Conservation (phyloP, 2,113 vertebrate genomes). For the Megaptera novaeangliae region DNA sequence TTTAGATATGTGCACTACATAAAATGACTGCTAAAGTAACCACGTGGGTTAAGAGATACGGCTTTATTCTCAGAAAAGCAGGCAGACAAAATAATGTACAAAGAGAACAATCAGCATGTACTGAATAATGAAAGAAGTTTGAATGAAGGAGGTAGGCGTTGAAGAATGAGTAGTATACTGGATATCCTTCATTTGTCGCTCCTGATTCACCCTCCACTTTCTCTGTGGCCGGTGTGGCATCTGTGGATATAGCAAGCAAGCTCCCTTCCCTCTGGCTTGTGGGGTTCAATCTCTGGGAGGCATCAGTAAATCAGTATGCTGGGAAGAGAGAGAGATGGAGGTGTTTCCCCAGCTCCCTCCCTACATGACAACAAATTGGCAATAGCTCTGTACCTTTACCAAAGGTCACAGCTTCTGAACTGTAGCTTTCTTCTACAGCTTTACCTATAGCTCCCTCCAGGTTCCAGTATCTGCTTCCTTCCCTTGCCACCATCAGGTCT, state of each 20-base stretch:
- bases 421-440: background rate
- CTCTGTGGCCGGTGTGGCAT: background rate
- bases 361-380: background rate
- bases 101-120: background rate
- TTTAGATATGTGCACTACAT: background rate
- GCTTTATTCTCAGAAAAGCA: background rate
- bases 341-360: background rate
- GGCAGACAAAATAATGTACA: background rate
- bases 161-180: background rate
- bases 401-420: background rate
- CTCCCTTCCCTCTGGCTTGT: background rate
- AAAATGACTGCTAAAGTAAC: background rate
- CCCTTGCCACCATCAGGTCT: background rate
- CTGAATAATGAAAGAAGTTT: background rate
- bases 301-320: background rate
- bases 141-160: background rate
- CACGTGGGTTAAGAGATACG: background rate
- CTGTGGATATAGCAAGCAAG: background rate
- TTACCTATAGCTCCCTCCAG: background rate
- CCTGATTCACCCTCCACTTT: background rate
- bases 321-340: background rate
- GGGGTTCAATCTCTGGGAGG: background rate
- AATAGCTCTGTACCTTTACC: background rate
- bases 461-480: background rate
- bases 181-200: background rate